Conservation (phyloP, 1,140 invertebrate genomes). For the Psix sp. region DNA sequence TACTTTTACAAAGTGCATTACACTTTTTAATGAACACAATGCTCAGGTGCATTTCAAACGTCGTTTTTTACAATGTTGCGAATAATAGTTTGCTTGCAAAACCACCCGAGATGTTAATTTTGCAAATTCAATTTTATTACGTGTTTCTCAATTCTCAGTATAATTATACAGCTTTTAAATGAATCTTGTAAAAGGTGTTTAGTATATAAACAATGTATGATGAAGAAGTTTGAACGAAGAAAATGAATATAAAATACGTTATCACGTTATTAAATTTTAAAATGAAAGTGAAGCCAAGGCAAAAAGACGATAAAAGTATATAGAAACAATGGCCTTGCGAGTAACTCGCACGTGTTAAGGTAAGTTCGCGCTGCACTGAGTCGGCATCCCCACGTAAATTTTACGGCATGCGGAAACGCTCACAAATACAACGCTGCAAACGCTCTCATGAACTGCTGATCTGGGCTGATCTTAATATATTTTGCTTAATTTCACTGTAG, state of each 20-base stretch:
- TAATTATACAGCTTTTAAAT: too few relatives aligned
- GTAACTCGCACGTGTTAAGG: slow-evolving; percentile 43
- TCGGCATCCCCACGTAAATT: slow-evolving; percentile 50
- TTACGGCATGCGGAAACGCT: slow-evolving; percentile 56
- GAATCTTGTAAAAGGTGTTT: too few relatives aligned
- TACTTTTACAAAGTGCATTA: slow-evolving; percentile 24
- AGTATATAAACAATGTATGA: too few relatives aligned
- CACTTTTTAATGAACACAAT: slow-evolving; percentile 26
- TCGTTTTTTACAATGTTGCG: neutral
- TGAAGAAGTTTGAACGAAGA: neutral
- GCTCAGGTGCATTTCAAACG: neutral
- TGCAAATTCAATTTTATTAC: too few relatives aligned
- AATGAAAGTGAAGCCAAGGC: slow-evolving; percentile 25
- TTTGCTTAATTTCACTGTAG: slow-evolving; percentile 68
- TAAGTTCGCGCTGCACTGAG: slow-evolving; percentile 22
- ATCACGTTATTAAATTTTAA: slow-evolving; percentile 10
- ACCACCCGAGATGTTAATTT: too few relatives aligned
- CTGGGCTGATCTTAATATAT: slow-evolving; percentile 66
- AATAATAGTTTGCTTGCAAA: neutral
- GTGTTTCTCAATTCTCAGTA: too few relatives aligned
- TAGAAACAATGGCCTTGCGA: slow-evolving; percentile 47
- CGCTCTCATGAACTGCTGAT: slow-evolving; percentile 31
- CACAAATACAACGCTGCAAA: slow-evolving; percentile 33
- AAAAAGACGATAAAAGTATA: slow-evolving; percentile 33
- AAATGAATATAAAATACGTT: neutral